Percentiles rank a stretch among this genome's conserved stretches.
phyloP scores from a whole-genome alignment of 2,113 vertebrate species.

The Montifringilla adamsi region DNA sequence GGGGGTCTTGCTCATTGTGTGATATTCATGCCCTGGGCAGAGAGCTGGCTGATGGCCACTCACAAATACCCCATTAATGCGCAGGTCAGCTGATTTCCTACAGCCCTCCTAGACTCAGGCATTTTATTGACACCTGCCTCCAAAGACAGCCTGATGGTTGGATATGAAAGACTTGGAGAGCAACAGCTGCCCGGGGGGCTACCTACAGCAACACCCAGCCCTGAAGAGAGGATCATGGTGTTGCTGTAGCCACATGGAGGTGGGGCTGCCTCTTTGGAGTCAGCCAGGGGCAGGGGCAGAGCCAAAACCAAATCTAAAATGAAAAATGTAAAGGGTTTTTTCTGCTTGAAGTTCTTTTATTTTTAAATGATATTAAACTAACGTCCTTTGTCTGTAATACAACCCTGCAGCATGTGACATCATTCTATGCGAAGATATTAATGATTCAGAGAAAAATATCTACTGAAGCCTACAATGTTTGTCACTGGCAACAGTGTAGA shows the following conservation, averaged over 20 bases:
- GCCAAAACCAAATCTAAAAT: background rate
- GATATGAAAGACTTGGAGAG: background rate
- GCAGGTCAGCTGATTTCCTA: background rate
- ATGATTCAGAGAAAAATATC: background rate
- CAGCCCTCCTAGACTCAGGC: background rate
- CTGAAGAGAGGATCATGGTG: background rate
- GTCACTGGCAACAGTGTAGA: background rate
- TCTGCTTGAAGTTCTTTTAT: background rate
- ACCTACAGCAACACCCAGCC: background rate
- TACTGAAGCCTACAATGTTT: background rate
- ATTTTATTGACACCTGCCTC: background rate
- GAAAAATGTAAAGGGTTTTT: background rate
- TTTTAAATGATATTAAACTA: background rate
- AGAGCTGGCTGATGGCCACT: background rate
- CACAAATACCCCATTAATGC: background rate
- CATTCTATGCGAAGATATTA: background rate
- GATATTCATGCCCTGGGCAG: background rate
- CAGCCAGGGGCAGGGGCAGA: background rate
- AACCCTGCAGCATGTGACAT: background rate
- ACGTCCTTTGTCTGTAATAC: background rate
- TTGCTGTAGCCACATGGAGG: background rate
- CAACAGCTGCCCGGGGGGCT: fast-evolving
- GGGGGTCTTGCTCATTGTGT: background rate
- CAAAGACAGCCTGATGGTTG: background rate
- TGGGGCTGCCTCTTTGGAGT: background rate